phyloP scores from a whole-genome alignment of 2,888 invertebrate species.

The Rhamphomyia laevipes region DNA sequence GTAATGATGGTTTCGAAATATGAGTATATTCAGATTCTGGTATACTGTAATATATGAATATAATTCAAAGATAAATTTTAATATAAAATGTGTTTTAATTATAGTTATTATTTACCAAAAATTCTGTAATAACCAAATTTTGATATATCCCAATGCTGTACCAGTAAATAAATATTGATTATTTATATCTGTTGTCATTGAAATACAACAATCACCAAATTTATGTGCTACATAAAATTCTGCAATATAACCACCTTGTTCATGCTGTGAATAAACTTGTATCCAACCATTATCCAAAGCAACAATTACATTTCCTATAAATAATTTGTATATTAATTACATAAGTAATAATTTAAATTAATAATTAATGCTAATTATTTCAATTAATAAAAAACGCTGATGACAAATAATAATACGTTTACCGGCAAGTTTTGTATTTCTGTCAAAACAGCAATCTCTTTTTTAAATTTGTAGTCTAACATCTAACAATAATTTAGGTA shows the following conservation, averaged over 20 bases:
- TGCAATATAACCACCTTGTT: conserved; percentile 56
- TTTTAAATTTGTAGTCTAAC: too few species aligned
- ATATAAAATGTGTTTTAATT: too few species aligned
- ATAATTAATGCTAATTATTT: too few species aligned
- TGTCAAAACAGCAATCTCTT: too few species aligned
- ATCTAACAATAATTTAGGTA: too few species aligned
- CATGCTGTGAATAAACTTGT: conserved; percentile 73
- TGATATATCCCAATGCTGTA: conserved; percentile 61
- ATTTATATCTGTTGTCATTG: conserved; percentile 56
- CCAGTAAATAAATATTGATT: conserved; percentile 65
- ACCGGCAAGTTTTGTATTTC: too few species aligned
- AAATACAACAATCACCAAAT: conserved; percentile 44
- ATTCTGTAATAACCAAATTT: conserved; percentile 64
- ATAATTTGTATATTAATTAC: background rate
- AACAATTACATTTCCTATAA: conserved; percentile 53
- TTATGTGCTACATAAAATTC: conserved; percentile 59
- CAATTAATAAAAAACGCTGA: too few species aligned
- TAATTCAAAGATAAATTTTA: background rate
- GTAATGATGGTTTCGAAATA: conserved; percentile 49
- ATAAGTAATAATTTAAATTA: background rate
- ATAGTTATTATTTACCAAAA: conserved; percentile 48
- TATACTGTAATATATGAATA: conserved; percentile 18
- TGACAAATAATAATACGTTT: too few species aligned
- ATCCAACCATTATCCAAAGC: conserved; percentile 63
- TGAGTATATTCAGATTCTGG: conserved; percentile 35